Evolutionary conservation across 2,113 vertebrate genomes (phyloP).

Genomic region (Myrmophylax atrothorax): DNA sequence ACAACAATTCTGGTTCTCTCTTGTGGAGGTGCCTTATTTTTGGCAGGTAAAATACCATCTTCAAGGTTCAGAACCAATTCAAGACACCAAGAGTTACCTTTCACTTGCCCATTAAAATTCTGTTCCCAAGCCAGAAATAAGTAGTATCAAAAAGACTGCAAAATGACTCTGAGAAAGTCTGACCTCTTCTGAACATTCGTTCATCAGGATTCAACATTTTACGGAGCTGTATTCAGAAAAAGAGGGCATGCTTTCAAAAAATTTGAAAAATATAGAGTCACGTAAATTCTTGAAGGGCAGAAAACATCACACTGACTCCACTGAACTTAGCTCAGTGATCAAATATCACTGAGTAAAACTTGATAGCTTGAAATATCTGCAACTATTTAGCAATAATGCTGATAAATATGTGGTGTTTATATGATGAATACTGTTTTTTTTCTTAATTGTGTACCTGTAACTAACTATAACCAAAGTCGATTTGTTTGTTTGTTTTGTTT

Average conservation of each 20-base stretch:
- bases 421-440: fast-evolving
- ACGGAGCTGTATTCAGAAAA: background rate
- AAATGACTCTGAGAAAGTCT: background rate
- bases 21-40: background rate
- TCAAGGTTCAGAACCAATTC: background rate
- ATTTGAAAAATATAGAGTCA: background rate
- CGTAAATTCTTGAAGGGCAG: background rate
- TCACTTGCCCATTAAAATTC: background rate
- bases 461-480: background rate
- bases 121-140: background rate
- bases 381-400: background rate
- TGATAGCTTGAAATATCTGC: background rate
- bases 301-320: background rate
- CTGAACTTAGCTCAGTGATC: background rate
- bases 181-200: background rate
- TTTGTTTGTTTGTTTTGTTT: background rate
- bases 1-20: background rate
- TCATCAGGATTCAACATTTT: background rate
- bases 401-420: background rate
- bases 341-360: background rate
- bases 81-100: background rate
- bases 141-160: background rate
- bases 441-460: background rate
- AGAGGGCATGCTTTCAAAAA: background rate
- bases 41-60: background rate